These are phyloP conservation scores for Aphis gossypii DNA, from an alignment of 1,140 invertebrate genomes.

Conservation along the genomic window DNA sequence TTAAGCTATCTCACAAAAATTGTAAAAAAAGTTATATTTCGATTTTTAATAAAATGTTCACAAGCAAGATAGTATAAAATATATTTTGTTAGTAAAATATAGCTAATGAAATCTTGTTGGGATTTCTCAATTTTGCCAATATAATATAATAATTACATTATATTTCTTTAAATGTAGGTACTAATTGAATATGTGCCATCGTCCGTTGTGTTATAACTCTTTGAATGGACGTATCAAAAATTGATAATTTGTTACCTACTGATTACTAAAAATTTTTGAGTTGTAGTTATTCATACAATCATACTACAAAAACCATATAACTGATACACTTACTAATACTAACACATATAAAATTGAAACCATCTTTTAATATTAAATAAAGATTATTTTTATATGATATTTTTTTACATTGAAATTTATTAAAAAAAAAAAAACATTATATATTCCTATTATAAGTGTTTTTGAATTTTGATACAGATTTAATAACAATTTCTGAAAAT, in stretches of 20 bases:
- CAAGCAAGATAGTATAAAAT: background rate
- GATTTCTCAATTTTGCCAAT: background rate
- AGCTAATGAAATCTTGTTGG: background rate
- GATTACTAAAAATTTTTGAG: background rate
- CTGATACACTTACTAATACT: background rate
- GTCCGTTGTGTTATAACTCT: background rate
- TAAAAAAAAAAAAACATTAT: background rate
- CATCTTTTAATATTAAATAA: background rate
- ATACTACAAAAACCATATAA: background rate
- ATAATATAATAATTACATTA: background rate
- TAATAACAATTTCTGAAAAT: background rate
- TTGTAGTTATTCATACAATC: background rate
- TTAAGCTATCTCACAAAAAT: background rate
- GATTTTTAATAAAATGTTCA: background rate
- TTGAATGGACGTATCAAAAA: background rate
- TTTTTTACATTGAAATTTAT: background rate
- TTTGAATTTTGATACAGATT: background rate
- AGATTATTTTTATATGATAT: background rate
- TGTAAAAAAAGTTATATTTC: background rate
- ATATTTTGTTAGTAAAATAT: background rate
- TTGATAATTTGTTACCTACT: background rate
- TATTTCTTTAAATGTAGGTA: background rate
- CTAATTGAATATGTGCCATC: background rate
- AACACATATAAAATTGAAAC: background rate
- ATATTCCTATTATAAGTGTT: background rate